Conservation (phyloP, 2,888 invertebrate genomes). For the Ichneumon xanthorius region DNA sequence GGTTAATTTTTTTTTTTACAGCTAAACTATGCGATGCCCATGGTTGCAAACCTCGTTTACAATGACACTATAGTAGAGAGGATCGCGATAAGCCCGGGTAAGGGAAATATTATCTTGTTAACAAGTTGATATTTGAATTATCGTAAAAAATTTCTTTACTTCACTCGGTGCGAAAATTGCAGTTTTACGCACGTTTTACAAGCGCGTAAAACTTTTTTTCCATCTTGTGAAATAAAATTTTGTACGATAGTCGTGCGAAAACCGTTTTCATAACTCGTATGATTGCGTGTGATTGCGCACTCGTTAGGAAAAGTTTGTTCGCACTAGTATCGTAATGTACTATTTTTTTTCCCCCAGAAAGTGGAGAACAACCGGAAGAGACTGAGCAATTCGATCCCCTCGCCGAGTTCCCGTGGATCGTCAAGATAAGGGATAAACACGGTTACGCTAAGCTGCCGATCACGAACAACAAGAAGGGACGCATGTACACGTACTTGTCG, state of each 20-base stretch:
- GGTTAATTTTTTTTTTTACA: constrained; percentile 10
- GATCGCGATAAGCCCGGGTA: constrained; percentile 50
- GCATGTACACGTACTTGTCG: constrained; percentile 50
- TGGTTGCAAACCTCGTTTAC: constrained; percentile 49
- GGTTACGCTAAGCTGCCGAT: constrained; percentile 49
- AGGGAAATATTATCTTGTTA: not conserved
- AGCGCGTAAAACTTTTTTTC: too few relatives aligned
- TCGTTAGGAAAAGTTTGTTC: too few relatives aligned
- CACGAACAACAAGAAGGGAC: constrained; percentile 29
- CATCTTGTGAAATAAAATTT: too few relatives aligned
- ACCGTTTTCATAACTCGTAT: too few relatives aligned
- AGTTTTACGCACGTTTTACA: too few relatives aligned
- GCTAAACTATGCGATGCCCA: constrained; percentile 50
- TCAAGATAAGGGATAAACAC: constrained; percentile 29
- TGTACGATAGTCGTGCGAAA: too few relatives aligned
- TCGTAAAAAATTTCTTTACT: too few relatives aligned
- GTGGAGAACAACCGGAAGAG: constrained; percentile 5
- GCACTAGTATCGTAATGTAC: too few relatives aligned
- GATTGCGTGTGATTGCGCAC: too few relatives aligned
- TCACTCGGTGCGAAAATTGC: too few relatives aligned
- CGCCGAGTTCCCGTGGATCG: constrained; percentile 25
- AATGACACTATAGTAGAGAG: constrained; percentile 28
- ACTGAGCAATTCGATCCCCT: constrained; percentile 8
- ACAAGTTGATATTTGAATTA: not conserved
- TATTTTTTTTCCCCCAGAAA: constrained; percentile 8